Evolutionary conservation across 1,140 invertebrate genomes (phyloP), one percentile per base, ranked within the genome.

Genomic region (Bombus difficillimus): DNA sequence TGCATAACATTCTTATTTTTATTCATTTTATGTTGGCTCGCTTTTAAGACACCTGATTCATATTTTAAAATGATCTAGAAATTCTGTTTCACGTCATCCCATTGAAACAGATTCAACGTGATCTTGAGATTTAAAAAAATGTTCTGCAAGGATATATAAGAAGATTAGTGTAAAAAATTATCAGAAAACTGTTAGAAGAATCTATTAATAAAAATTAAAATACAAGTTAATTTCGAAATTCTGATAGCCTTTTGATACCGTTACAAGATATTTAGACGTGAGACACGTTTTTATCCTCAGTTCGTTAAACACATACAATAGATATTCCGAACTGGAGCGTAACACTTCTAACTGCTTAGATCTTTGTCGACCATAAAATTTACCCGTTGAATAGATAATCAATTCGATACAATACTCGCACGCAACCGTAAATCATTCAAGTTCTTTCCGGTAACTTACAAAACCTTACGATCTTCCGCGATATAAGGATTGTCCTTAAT

Each of bases 281-380:
- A 15, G 28, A 81, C 37, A 76, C 59, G n/a, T 37, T 22, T 37
- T 22, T 22, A 32, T 71, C 28, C 12, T 53, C 64, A 84, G 25
- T 68, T 53, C 34, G 66, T 66, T 84, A 69, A 78, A 43, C 64
- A 78, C 47, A 22, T 37, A 73, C 57, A 71, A 43, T 53, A 79
- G 47, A 28, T 39, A 64, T 43, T 5, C 10, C n/a, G 66, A 84
- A 84, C 37, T 84, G 39, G 75, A 79, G 82, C 75, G 53, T 79
- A 37, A 39, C 73, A 43, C 4, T 37, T 76, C 32, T 5, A 76
- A 37, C n/a, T 39, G 34, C 32, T 15, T 62, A 71, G 43, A 57
- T 83, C 13, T 47, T 69, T 71, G n/a, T 22, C 64, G n/a, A 79
- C n/a, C 53, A 59, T 79, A 84, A 84, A 83, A 84, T 78, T 71